Evolutionary conservation across 2,888 invertebrate species (phyloP).

Genomic region (Mongoloraphidia duomilia): DNA sequence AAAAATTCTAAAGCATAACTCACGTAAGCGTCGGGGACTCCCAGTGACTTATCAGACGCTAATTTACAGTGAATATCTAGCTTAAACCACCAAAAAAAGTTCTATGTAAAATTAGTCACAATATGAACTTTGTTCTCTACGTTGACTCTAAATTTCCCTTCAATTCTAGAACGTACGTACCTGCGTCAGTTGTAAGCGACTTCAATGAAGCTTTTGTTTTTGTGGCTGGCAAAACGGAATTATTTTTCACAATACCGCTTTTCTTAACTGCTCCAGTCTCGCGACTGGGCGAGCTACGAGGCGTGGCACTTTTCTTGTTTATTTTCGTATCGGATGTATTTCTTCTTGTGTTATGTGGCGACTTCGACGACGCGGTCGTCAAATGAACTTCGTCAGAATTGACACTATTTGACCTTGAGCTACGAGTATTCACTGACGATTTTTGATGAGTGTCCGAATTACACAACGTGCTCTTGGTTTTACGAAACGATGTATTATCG

Average conservation of each 20-base stretch:
- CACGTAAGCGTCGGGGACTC: too few relatives aligned
- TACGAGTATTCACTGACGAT: background rate
- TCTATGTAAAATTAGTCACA: too few relatives aligned
- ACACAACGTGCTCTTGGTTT: background rate
- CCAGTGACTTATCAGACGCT: too few relatives aligned
- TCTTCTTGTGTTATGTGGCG: background rate
- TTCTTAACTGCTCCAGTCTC: slow-evolving; percentile 2
- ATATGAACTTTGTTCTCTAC: too few relatives aligned
- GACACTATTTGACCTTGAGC: slow-evolving; percentile 1
- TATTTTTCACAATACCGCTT: background rate
- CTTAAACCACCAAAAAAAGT: too few relatives aligned
- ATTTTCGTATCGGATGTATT: background rate
- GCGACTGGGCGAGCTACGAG: slow-evolving; percentile 2
- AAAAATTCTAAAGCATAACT: too few relatives aligned
- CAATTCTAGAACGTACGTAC: too few relatives aligned
- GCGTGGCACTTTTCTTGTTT: slow-evolving; percentile 1
- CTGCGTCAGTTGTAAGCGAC: background rate
- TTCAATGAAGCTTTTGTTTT: background rate
- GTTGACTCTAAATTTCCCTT: too few relatives aligned
- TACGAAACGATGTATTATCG: background rate
- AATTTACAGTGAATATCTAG: too few relatives aligned
- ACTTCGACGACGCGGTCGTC: background rate
- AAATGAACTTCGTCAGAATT: background rate
- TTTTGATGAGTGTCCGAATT: background rate
- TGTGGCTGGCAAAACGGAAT: too few relatives aligned